A percentile compares a stretch with the other conserved stretches of the same genome.
Evolutionary conservation across 2,888 invertebrate genomes (phyloP).

Genomic region (Callyntrura sp.): DNA sequence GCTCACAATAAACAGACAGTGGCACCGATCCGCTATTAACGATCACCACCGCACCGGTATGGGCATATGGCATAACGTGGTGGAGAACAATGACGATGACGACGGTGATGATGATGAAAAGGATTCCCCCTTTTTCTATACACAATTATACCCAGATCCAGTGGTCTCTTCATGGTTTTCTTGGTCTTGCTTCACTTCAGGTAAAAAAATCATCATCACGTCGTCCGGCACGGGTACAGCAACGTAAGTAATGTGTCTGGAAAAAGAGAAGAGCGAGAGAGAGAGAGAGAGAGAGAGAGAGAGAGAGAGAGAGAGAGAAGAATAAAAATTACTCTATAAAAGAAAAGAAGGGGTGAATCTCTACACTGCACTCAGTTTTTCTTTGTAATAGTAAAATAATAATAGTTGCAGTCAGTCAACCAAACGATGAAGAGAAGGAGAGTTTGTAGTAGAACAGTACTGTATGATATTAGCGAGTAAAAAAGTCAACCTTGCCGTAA

Average conservation of each 20-base stretch:
- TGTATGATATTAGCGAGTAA: not conserved
- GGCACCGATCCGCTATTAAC: constrained; percentile 57
- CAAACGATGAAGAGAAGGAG: not conserved
- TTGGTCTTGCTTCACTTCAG: constrained; percentile 49
- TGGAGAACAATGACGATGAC: constrained; percentile 39
- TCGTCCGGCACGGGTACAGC: constrained; percentile 73
- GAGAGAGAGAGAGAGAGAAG: too few relatives aligned
- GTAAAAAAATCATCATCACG: constrained; percentile 41
- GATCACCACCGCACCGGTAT: not conserved
- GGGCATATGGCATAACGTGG: constrained; percentile 49
- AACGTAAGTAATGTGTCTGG: not conserved
- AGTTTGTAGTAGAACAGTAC: not conserved
- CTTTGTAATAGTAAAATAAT: constrained; percentile 28
- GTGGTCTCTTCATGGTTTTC: constrained; percentile 36
- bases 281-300: too few relatives aligned
- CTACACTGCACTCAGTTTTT: not conserved
- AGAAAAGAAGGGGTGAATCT: constrained; percentile 60
- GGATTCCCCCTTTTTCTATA: constrained; percentile 40
- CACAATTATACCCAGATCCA: constrained; percentile 30
- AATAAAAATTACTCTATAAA: constrained; percentile 39
- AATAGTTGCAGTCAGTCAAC: constrained; percentile 53
- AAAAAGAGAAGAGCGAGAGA: not conserved
- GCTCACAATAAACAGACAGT: constrained; percentile 38
- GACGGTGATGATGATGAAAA: constrained; percentile 43
- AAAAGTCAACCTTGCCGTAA: constrained; percentile 64